Evolutionary conservation across 2,888 invertebrate genomes (phyloP).

Genomic region (Bimastos eiseni): DNA sequence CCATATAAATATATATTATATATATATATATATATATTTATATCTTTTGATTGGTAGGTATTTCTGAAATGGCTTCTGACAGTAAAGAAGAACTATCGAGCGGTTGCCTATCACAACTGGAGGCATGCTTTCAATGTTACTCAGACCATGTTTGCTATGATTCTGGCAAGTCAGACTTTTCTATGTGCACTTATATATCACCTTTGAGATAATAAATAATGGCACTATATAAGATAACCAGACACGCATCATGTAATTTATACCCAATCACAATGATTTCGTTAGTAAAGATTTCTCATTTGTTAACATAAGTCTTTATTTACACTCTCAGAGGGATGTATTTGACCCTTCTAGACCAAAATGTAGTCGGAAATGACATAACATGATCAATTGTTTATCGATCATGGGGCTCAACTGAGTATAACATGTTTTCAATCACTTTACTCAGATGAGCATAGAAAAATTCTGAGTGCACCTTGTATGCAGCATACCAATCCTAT

Average conservation of each 20-base stretch:
- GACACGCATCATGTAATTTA: not conserved
- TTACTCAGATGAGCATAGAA: too few relatives aligned
- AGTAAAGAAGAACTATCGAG: constrained; percentile 92
- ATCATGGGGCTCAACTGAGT: too few relatives aligned
- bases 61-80: constrained; percentile 75
- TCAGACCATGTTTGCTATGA: constrained; percentile 67
- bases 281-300: not conserved
- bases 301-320: not conserved
- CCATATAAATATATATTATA: not conserved
- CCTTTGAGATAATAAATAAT: not conserved
- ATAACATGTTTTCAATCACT: too few relatives aligned
- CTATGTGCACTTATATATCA: not conserved
- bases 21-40: not conserved
- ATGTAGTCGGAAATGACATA: too few relatives aligned
- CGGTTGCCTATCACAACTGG: constrained; percentile 95
- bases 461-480: too few relatives aligned
- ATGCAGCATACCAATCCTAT: too few relatives aligned
- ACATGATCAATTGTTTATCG: too few relatives aligned
- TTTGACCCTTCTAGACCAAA: not conserved
- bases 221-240: not conserved
- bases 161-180: constrained; percentile 60
- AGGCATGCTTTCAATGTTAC: constrained; percentile 70
- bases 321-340: not conserved
- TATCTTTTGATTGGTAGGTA: constrained; percentile 47
- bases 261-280: not conserved